These are phyloP conservation scores for Rotaria magnacalcarata DNA, from an alignment of 2,888 invertebrate species.

Conservation along the genomic window DNA sequence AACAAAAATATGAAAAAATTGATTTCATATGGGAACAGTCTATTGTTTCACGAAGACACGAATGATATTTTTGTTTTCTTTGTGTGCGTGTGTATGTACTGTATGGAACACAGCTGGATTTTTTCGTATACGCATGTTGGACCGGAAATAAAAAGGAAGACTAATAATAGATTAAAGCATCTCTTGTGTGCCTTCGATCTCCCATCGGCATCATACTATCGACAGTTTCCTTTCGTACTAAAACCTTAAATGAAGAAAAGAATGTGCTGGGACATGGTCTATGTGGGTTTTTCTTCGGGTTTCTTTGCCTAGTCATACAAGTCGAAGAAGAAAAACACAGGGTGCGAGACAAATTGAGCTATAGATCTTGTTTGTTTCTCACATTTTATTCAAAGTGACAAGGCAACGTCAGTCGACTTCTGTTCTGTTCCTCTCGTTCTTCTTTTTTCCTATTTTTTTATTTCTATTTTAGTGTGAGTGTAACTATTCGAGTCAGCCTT, in stretches of 20 bases:
- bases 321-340: not conserved
- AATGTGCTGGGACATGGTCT: not conserved
- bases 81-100: not conserved
- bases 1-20: not conserved
- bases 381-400: conserved; percentile 26
- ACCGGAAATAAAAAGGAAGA: not conserved
- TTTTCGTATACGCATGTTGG: not conserved
- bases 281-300: not conserved
- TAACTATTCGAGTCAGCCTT: not conserved
- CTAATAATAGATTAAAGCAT: conserved; percentile 12
- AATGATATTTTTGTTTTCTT: not conserved
- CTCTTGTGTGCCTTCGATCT: not conserved
- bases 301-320: not conserved
- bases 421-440: not conserved
- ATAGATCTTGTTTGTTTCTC: conserved; percentile 7
- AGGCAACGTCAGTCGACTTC: conserved; percentile 22
- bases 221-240: not conserved
- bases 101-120: not conserved
- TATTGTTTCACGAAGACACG: not conserved
- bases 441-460: not conserved
- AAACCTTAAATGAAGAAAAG: not conserved
- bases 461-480: not conserved
- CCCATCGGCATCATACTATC: not conserved
- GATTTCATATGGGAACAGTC: conserved; percentile 31
- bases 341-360: not conserved